Evolutionary conservation across 2,797 vertebrate genomes (phyloP).

Genomic region (Lithobates pipiens): DNA sequence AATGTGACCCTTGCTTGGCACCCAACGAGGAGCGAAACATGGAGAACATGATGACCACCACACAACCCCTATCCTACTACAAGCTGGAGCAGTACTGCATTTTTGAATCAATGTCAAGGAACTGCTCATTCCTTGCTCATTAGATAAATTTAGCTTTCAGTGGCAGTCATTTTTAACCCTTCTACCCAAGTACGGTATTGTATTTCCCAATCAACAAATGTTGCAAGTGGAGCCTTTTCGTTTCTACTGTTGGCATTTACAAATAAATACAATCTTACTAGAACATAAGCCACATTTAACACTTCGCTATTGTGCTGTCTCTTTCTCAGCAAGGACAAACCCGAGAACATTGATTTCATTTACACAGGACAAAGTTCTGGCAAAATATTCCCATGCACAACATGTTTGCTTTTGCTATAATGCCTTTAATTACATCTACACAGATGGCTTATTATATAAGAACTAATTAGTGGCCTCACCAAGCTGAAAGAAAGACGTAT

Average conservation of each 20-base stretch:
- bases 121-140: no score
- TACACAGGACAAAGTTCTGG: background rate
- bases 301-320: background rate
- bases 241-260: background rate
- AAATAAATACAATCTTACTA: background rate
- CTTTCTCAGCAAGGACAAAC: background rate
- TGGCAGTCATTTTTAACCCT: no score
- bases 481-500: slow-evolving; percentile 61
- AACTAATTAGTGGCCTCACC: slow-evolving; percentile 69
- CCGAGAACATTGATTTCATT: slow-evolving; percentile 2
- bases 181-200: no score
- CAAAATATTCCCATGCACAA: background rate
- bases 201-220: no score
- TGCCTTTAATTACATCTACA: slow-evolving; percentile 70
- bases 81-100: no score
- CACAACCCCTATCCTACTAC: no score
- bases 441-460: slow-evolving; percentile 75
- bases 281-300: background rate
- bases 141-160: no score
- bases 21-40: no score
- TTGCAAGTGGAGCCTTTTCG: background rate
- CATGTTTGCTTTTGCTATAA: slow-evolving; percentile 39
- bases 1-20: no score
- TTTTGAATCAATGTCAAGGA: no score
- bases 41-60: no score